Evolutionary conservation across 1,140 invertebrate genomes (phyloP), one percentile per base, ranked within the genome.

Genomic region (Leptestheria dahalacensis): DNA sequence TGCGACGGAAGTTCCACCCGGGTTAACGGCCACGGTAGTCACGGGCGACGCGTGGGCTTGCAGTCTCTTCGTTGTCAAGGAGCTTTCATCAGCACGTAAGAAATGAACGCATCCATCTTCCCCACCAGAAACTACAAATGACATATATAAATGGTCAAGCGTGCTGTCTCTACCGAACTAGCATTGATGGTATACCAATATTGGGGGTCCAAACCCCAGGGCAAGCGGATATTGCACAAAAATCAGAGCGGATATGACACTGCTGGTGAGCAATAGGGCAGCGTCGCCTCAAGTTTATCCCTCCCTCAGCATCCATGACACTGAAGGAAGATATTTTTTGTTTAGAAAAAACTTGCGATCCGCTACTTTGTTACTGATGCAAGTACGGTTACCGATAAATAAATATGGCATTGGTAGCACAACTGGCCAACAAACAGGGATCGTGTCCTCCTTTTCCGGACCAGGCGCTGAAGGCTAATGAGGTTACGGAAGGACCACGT

Each of bases 391-490:
- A 73, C 81, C 74, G 71, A 71, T 79, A 80, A 15, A 91, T 72
- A 62, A 80, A 79, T 11, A 91, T 75, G 29, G 80, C 76, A 76
- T 90, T 86, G 65, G 82, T 78, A 41, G 84, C 81, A 66, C 81
- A 82, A 72, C 86, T 91, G 46, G 86, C 82, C 10, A 92, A 73
- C 46, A 92, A 72, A 21, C 81, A 82, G 57, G 86, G 85, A 73
- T 88, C 85, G 56, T 82, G 75, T 23, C 81, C 78, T 70, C 85
- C 81, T 48, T 85, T 74, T 65, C 84, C 88, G 48, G 88, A 79
- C 85, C 87, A 90, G n/a, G 82, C 80, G 67, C 85, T 77, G 74
- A 84, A 86, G 56, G 82, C 83, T 51, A 91, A 76, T 73, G 84
- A 83, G 1, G 83, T 86, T 55, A 90, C 77, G 15, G 33, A 29